These are phyloP conservation scores for Coelogynopora nodosa DNA, from an alignment of 2,888 invertebrate genomes.

Conservation along the genomic window DNA sequence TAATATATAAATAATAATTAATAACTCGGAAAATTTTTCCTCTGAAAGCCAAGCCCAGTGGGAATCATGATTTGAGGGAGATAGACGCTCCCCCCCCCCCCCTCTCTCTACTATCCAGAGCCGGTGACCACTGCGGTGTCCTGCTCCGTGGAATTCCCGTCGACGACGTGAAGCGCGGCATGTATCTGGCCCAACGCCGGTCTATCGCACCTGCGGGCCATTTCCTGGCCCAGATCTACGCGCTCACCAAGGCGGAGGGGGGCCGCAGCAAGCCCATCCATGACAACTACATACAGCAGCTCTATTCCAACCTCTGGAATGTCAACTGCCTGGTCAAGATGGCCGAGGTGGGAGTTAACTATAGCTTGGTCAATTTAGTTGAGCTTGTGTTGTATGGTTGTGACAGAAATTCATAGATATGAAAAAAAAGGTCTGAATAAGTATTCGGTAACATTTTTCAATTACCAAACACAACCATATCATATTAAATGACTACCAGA, in stretches of 20 bases:
- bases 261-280: constrained; percentile 46
- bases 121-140: constrained; percentile 52
- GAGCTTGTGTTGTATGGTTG: no score
- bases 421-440: no score
- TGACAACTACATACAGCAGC: constrained; percentile 49
- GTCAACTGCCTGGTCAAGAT: constrained; percentile 44
- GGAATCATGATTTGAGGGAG: neutral
- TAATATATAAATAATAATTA: no score
- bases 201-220: constrained; percentile 34
- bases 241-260: constrained; percentile 45
- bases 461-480: no score
- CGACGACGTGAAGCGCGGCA: constrained; percentile 51
- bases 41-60: neutral
- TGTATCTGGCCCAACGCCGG: constrained; percentile 48
- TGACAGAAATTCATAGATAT: no score
- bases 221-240: constrained; percentile 48
- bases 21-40: neutral
- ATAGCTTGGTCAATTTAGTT: neutral
- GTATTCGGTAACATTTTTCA: no score
- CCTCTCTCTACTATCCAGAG: no score
- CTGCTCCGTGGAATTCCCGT: constrained; percentile 51
- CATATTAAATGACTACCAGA: no score
- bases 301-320: constrained; percentile 48
- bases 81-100: constrained; percentile 51
- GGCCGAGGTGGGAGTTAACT: constrained; percentile 41